phyloP scores from a whole-genome alignment of 2,113 vertebrate genomes.

The Ptilorrhoa leucosticta region DNA sequence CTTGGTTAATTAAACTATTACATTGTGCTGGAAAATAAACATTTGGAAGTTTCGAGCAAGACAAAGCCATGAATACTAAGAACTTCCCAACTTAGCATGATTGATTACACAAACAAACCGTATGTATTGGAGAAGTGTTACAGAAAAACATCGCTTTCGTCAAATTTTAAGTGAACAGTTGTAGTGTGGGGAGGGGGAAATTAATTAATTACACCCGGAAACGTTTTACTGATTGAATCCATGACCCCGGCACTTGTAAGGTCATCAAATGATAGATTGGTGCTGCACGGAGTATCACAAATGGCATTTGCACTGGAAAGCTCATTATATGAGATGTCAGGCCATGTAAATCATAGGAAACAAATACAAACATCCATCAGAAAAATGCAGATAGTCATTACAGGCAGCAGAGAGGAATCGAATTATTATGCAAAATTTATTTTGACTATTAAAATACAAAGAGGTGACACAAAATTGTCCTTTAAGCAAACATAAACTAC shows the following conservation, averaged over 20 bases:
- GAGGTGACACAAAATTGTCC: conserved; percentile 62
- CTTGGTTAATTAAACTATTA: conserved; percentile 53
- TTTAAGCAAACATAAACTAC: conserved; percentile 57
- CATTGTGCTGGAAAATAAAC: conserved; percentile 50
- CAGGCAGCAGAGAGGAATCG: conserved; percentile 50
- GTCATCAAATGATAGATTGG: conserved; percentile 69
- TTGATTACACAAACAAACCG: conserved; percentile 48
- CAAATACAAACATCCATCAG: conserved; percentile 66
- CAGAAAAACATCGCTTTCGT: conserved; percentile 55
- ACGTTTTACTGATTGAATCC: conserved; percentile 73
- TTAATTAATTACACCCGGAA: conserved; percentile 74
- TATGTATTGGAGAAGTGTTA: conserved; percentile 49
- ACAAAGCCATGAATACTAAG: conserved; percentile 50
- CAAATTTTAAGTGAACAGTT: conserved; percentile 57
- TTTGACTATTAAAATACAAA: conserved; percentile 69
- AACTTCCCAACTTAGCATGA: conserved; percentile 35
- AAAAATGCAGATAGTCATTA: conserved; percentile 65
- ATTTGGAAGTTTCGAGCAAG: conserved; percentile 51
- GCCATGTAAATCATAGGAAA: conserved; percentile 75
- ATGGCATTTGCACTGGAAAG: conserved; percentile 61
- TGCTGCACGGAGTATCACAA: conserved; percentile 41
- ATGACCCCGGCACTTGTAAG: conserved; percentile 63
- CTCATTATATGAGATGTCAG: conserved; percentile 74
- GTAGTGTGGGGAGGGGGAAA: background rate
- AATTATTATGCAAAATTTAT: conserved; percentile 72